Conservation (phyloP, 2,113 vertebrate species). For the Limanda limanda region DNA sequence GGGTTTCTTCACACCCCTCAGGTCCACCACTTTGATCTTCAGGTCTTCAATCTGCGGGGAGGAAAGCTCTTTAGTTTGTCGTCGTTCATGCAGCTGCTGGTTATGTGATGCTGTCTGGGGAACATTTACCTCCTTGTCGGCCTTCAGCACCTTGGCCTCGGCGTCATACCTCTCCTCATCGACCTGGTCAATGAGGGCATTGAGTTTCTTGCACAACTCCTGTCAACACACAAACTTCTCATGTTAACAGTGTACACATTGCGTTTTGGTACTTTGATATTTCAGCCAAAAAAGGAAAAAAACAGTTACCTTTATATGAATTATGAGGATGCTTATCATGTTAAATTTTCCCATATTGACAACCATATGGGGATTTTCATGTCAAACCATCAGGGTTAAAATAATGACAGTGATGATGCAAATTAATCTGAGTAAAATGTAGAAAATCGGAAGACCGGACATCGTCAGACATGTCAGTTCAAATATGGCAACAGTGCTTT, state of each 20-base stretch:
- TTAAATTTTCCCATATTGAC: no score
- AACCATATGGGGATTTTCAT: no score
- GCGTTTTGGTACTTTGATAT: not conserved
- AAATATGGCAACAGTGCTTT: no score
- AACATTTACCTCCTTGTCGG: slow-evolving; percentile 88
- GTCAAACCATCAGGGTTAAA: no score
- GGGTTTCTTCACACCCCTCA: slow-evolving; percentile 76
- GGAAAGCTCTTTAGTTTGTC: not conserved
- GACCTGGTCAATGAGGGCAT: slow-evolving; percentile 85
- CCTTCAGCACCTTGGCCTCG: slow-evolving; percentile 88
- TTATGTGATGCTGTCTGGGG: not conserved
- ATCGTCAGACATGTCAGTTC: no score
- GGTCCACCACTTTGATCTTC: slow-evolving; percentile 75
- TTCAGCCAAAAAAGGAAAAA: not conserved
- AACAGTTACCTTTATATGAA: no score
- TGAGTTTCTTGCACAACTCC: slow-evolving; percentile 92
- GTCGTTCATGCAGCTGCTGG: fast-evolving
- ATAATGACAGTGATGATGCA: no score
- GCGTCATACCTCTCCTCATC: slow-evolving; percentile 96
- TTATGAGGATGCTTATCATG: no score
- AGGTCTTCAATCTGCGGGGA: slow-evolving; percentile 70
- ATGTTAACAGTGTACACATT: not conserved
- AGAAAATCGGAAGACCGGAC: no score
- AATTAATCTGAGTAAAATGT: no score
- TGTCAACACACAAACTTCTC: slow-evolving; percentile 54